phyloP scores from a whole-genome alignment of 2,888 invertebrate genomes.

The Magallana nippona region DNA sequence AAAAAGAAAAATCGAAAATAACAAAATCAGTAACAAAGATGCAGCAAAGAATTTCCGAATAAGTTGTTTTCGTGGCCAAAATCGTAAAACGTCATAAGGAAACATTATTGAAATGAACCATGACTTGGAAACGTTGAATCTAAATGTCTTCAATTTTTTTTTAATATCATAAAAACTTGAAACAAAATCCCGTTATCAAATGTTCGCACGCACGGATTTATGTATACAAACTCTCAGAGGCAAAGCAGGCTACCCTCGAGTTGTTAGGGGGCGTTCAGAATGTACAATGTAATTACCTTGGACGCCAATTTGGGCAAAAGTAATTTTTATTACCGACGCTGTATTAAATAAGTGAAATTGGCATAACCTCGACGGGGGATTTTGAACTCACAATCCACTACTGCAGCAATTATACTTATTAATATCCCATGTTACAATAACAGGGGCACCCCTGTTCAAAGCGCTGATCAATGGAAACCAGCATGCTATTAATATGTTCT shows the following conservation, averaged over 20 bases:
- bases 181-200: background rate
- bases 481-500: conserved; percentile 23
- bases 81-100: background rate
- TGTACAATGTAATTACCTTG: background rate
- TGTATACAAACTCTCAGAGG: background rate
- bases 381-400: background rate
- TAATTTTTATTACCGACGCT: conserved; percentile 21
- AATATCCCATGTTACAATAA: background rate
- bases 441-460: background rate
- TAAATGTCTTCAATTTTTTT: background rate
- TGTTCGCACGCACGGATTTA: conserved; percentile 4
- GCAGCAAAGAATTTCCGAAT: background rate
- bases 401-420: conserved; percentile 4
- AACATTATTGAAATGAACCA: conserved; percentile 23
- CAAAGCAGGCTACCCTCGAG: background rate
- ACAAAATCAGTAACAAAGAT: background rate
- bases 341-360: conserved; percentile 14
- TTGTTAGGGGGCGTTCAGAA: background rate
- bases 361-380: conserved; percentile 14
- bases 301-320: conserved; percentile 28
- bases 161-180: conserved; percentile 6
- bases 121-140: background rate
- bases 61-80: background rate
- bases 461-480: conserved; percentile 24
- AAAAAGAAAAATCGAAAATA: background rate